Evolutionary conservation across 2,113 vertebrate genomes (phyloP).

Genomic region (Phrynosoma blainvillii): DNA sequence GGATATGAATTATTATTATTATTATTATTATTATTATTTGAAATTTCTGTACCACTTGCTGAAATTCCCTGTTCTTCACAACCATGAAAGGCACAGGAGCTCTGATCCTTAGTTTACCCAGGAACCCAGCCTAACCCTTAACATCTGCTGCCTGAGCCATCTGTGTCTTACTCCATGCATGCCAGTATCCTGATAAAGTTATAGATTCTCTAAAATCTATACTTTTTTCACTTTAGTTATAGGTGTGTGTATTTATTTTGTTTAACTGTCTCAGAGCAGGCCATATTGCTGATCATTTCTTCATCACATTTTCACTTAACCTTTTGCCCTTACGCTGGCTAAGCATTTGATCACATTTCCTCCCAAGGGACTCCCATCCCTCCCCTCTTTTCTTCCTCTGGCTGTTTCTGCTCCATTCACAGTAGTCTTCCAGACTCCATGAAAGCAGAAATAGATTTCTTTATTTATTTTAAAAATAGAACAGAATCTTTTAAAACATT

Average conservation of each 20-base stretch:
- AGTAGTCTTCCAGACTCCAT: slow-evolving; percentile 55
- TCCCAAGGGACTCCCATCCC: slow-evolving; percentile 34
- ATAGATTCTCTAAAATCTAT: no score
- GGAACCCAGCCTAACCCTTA: no score
- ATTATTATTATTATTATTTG: no score
- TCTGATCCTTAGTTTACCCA: no score
- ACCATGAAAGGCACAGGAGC: no score
- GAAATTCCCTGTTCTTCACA: no score
- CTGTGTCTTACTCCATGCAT: no score
- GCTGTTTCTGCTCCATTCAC: slow-evolving; percentile 38
- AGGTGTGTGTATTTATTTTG: slow-evolving; percentile 26
- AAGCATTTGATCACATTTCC: slow-evolving; percentile 56
- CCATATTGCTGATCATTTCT: slow-evolving; percentile 63
- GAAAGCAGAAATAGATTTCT: slow-evolving; percentile 53
- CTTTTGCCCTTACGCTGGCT: slow-evolving; percentile 58
- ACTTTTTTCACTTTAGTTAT: no score
- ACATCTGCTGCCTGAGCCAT: no score
- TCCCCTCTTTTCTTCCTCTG: slow-evolving; percentile 32
- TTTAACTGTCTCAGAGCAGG: slow-evolving; percentile 65
- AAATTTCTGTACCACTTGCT: no score
- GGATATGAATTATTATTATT: no score
- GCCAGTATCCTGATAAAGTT: no score
- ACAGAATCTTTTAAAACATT: slow-evolving; percentile 52
- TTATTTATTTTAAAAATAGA: slow-evolving; percentile 29
- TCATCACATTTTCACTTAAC: slow-evolving; percentile 71